phyloP scores from a whole-genome alignment of 1,140 invertebrate species.

The Drosophila ogumai region DNA sequence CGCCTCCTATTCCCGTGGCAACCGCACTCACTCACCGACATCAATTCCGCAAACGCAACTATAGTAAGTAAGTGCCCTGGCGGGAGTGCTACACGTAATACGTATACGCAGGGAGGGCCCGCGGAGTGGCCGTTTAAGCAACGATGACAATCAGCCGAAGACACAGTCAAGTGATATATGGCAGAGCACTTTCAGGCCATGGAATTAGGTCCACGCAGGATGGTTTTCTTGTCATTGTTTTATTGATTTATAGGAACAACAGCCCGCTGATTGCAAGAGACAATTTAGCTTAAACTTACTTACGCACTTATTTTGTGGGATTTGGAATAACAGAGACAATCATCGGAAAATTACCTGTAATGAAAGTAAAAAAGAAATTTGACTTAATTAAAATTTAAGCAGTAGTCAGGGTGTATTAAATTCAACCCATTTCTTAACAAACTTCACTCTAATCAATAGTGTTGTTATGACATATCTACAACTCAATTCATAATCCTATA shows the following conservation, averaged over 20 bases:
- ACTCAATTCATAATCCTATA: background rate
- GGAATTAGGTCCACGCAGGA: slow-evolving; percentile 18
- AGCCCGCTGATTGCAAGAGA: slow-evolving; percentile 54
- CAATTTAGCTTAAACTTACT: slow-evolving; percentile 48
- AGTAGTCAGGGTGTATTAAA: background rate
- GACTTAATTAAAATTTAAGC: background rate
- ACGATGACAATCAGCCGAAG: slow-evolving; percentile 79
- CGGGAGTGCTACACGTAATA: slow-evolving; percentile 20
- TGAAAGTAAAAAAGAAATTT: slow-evolving; percentile 4
- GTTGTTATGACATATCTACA: no score
- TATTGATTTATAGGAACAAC: slow-evolving; percentile 73
- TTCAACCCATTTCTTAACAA: no score
- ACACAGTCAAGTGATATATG: slow-evolving; percentile 47
- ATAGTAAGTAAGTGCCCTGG: slow-evolving; percentile 29
- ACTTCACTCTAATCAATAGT: no score
- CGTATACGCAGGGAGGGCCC: slow-evolving; percentile 31
- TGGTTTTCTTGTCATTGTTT: slow-evolving; percentile 53
- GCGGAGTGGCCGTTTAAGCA: slow-evolving; percentile 60
- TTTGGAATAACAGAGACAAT: background rate
- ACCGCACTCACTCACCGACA: slow-evolving; percentile 44
- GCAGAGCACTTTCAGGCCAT: slow-evolving; percentile 23
- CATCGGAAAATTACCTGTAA: slow-evolving; percentile 43
- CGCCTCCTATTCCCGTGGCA: slow-evolving; percentile 50
- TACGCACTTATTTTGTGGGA: slow-evolving; percentile 26
- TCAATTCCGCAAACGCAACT: slow-evolving; percentile 50